Evolutionary conservation across 2,113 vertebrate species (phyloP), one percentile per base, ranked within the genome.

Genomic region (Bostrychus sinensis): DNA sequence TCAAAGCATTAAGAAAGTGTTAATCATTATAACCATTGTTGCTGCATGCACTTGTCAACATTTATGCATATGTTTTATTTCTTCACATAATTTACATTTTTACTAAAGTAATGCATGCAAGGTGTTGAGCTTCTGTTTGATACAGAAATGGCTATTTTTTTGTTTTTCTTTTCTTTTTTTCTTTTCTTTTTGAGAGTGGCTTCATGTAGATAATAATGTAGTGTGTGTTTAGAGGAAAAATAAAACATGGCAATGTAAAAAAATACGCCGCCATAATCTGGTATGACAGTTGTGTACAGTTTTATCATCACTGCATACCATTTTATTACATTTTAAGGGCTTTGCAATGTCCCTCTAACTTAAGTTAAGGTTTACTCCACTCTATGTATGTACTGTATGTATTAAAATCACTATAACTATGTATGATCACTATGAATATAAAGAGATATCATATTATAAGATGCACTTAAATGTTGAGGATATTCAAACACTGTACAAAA

Each of bases 31-130:
- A 70, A 82, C 56, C 83, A 84, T 78, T 93, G 87, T 94, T 93
- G 92, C 94, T 94, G 94, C 96, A 95, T 97, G 95, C 93, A 90
- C 91, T 94, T 95, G 93, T 94, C 94, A 93, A 94, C 84, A 89
- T 94, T 93, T 92, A 70, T 86, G 26, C 45, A 30, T 28, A 51
- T 51, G 5, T 14, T 51, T 59, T 85, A 72, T 81, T 66, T 41
- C 60, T 66, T 7, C 54, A 56, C 75, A 78, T 63, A 66, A 84
- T 87, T 84, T 51, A 57, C 66, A 73, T 82, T 78, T 89, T 72
- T 81, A 78, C 70, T 66, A 81, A 80, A 79, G 69, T 89, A 90
- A 85, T 91, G 92, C 93, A 92, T 93, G 92, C 88, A 82, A 87
- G 87, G 86, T 70, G 66, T 75, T 73, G 80, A 89, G 77, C 77